These are phyloP conservation scores for Ptilodon capucinus DNA, from an alignment of 2,888 invertebrate species.

Conservation along the genomic window DNA sequence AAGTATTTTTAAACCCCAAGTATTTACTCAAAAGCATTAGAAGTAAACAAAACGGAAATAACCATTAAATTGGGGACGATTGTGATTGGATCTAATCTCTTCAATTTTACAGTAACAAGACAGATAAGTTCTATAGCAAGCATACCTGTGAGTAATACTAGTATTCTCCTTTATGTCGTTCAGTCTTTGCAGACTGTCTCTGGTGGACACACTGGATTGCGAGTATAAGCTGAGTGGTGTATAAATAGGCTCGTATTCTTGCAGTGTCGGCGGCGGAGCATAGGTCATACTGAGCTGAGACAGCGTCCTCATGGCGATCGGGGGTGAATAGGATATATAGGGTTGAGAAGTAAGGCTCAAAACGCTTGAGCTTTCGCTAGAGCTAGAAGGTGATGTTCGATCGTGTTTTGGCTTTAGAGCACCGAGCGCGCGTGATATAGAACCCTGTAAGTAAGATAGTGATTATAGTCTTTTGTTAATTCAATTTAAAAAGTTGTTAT, in stretches of 20 bases:
- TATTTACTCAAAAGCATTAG: too few relatives aligned
- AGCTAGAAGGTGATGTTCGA: slow-evolving; percentile 86
- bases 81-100: too few relatives aligned
- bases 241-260: slow-evolving; percentile 77
- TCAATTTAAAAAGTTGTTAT: too few relatives aligned
- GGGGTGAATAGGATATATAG: slow-evolving; percentile 77
- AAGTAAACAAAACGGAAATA: too few relatives aligned
- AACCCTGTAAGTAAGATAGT: slow-evolving; percentile 83
- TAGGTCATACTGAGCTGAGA: slow-evolving; percentile 84
- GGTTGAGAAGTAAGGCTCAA: slow-evolving; percentile 77
- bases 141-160: slow-evolving; percentile 70
- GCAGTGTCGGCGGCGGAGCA: slow-evolving; percentile 82
- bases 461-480: neutral
- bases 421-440: slow-evolving; percentile 88
- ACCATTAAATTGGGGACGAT: too few relatives aligned
- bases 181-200: slow-evolving; percentile 73
- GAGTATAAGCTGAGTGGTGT: slow-evolving; percentile 75
- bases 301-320: slow-evolving; percentile 80
- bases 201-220: slow-evolving; percentile 73
- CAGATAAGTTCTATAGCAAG: neutral
- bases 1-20: too few relatives aligned
- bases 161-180: slow-evolving; percentile 71
- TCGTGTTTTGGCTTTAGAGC: slow-evolving; percentile 85
- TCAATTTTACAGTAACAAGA: too few relatives aligned
- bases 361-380: slow-evolving; percentile 84